A percentile compares a stretch with the other conserved stretches of the same genome.
Conservation (phyloP, 2,797 vertebrate genomes). For the Eulemur rubriventer region DNA sequence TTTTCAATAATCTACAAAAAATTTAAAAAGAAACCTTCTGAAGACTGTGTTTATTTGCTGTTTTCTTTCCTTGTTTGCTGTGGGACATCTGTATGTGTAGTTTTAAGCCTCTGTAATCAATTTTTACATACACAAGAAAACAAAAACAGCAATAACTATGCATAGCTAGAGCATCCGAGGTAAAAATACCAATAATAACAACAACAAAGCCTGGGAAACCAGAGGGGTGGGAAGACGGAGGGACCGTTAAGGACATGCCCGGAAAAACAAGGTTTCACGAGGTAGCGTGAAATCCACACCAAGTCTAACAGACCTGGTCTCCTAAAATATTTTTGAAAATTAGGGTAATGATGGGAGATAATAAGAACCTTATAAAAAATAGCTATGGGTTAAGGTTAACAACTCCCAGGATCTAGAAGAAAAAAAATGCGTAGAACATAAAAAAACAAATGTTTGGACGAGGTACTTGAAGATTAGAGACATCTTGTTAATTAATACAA, state of each 20-base stretch:
- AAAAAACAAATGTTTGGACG: not conserved
- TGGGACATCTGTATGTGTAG: too few relatives aligned
- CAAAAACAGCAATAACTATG: too few relatives aligned
- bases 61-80: not conserved
- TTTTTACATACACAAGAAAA: not conserved
- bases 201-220: accelerated
- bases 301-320: not conserved
- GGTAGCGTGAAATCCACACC: not conserved
- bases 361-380: not conserved
- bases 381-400: not conserved
- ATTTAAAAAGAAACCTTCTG: not conserved
- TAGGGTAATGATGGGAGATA: not conserved
- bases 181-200: not conserved
- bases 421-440: not conserved
- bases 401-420: not conserved
- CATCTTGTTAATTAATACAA: not conserved
- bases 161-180: too few relatives aligned
- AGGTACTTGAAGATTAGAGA: not conserved
- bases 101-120: not conserved
- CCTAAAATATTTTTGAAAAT: not conserved
- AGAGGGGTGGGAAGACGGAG: not conserved
- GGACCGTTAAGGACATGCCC: not conserved
- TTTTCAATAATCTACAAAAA: not conserved
- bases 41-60: not conserved
- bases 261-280: too few relatives aligned